These are phyloP conservation scores for Bombus huntii DNA, from an alignment of 1,140 invertebrate species.

Conservation along the genomic window DNA sequence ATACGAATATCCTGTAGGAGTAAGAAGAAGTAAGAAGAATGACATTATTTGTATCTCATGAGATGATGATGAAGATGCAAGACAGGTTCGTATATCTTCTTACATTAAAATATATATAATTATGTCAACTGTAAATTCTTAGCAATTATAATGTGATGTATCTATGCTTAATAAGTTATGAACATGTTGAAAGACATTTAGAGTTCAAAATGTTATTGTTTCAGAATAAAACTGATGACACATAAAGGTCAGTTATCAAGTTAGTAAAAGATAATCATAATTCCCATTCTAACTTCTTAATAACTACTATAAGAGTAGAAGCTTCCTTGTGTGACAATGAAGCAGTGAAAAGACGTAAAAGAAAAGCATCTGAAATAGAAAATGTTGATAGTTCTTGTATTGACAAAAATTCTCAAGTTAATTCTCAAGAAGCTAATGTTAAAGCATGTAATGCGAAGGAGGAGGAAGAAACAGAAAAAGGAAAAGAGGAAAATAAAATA, in stretches of 20 bases:
- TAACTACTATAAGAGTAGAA: not conserved
- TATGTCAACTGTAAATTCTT: not conserved
- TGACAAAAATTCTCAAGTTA: not conserved
- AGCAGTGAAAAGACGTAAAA: not conserved
- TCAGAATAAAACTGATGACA: constrained; percentile 15
- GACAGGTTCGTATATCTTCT: constrained; percentile 47
- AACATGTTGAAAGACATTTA: not conserved
- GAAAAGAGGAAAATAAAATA: too few relatives aligned
- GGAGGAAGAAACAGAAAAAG: not conserved
- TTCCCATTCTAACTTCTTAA: not conserved
- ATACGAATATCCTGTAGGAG: too few relatives aligned
- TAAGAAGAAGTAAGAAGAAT: not conserved
- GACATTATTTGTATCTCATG: constrained; percentile 68
- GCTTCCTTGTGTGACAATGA: not conserved
- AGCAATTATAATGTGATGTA: not conserved
- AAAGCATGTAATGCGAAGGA: not conserved
- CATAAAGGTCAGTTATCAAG: not conserved
- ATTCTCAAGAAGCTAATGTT: not conserved
- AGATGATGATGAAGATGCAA: constrained; percentile 52
- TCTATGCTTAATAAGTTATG: not conserved
- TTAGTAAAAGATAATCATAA: not conserved
- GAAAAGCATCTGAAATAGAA: constrained; percentile 7
- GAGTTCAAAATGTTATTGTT: constrained; percentile 8
- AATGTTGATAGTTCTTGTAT: not conserved
- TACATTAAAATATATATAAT: not conserved